These are phyloP conservation scores for Ceuthmochares aereus DNA, from an alignment of 2,113 vertebrate genomes.

Conservation along the genomic window DNA sequence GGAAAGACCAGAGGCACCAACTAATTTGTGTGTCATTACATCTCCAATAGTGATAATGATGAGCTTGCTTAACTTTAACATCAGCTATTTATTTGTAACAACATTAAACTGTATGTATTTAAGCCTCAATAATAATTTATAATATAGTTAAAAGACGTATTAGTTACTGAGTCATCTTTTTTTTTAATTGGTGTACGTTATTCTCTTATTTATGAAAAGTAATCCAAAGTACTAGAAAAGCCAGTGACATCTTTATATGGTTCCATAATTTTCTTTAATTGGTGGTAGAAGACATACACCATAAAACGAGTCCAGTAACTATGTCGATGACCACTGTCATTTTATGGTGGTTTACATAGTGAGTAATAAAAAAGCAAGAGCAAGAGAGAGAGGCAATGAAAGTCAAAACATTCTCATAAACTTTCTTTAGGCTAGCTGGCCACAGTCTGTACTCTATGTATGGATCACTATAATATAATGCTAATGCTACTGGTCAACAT, in stretches of 20 bases:
- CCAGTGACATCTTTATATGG: not conserved
- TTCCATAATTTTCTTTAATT: not conserved
- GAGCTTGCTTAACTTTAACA: not conserved
- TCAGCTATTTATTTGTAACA: not conserved
- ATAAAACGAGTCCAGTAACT: not conserved
- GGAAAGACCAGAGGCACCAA: not conserved
- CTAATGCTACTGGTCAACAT: not conserved
- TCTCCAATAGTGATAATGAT: not conserved
- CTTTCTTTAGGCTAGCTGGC: not conserved
- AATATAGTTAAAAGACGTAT: not conserved
- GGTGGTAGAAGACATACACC: not conserved
- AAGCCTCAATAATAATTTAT: not conserved
- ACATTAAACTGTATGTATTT: not conserved
- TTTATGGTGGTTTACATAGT: not conserved
- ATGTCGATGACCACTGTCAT: not conserved
- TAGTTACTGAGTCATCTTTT: not conserved
- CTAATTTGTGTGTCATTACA: not conserved
- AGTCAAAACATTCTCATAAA: not conserved
- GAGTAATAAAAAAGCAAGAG: not conserved
- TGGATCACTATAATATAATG: not conserved
- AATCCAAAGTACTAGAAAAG: not conserved
- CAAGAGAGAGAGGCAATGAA: not conserved
- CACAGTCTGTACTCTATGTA: not conserved
- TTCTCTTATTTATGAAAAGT: not conserved
- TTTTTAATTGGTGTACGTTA: not conserved